Evolutionary conservation across 1,140 invertebrate genomes (phyloP).

Genomic region (Cepaea nemoralis): DNA sequence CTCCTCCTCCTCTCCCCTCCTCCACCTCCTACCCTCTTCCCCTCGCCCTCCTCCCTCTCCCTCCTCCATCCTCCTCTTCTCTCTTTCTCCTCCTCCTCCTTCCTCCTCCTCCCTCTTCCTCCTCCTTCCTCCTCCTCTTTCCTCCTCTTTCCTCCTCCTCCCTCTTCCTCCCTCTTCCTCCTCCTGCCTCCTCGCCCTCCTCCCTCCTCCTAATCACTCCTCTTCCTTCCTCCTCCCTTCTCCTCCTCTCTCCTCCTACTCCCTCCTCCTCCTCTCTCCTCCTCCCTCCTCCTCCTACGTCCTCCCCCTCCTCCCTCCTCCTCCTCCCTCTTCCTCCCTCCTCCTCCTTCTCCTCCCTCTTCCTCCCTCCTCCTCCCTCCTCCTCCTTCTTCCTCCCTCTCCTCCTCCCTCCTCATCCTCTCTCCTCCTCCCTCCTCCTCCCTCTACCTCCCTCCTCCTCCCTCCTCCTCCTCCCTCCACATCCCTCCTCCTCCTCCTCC

Average conservation of each 20-base stretch:
- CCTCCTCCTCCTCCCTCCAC: no score
- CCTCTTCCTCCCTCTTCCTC: background rate
- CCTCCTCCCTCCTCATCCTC: background rate
- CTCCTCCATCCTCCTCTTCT: no score
- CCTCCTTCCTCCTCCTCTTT: conserved; percentile 10
- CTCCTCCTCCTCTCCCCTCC: no score
- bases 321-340: conserved; percentile 12
- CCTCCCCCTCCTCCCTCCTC: conserved; percentile 6
- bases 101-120: conserved; percentile 8
- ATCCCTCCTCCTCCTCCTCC: no score
- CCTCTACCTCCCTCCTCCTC: background rate
- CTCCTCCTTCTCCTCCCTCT: background rate
- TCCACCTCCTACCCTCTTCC: no score
- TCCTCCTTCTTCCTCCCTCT: background rate
- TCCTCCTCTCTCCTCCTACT: background rate
- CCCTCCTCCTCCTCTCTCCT: no score
- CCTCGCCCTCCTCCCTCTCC: no score
- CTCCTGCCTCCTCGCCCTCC: no score
- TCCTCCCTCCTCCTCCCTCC: background rate
- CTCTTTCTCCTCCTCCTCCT: conserved; percentile 9
- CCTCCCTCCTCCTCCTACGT: no score
- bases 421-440: background rate
- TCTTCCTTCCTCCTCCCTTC: background rate
- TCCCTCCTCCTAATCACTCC: no score
- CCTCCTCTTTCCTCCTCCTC: background rate